Base-by-base conservation (phyloP, 2,888 invertebrate genomes). In the Eurytoma adleriae region DNA sequence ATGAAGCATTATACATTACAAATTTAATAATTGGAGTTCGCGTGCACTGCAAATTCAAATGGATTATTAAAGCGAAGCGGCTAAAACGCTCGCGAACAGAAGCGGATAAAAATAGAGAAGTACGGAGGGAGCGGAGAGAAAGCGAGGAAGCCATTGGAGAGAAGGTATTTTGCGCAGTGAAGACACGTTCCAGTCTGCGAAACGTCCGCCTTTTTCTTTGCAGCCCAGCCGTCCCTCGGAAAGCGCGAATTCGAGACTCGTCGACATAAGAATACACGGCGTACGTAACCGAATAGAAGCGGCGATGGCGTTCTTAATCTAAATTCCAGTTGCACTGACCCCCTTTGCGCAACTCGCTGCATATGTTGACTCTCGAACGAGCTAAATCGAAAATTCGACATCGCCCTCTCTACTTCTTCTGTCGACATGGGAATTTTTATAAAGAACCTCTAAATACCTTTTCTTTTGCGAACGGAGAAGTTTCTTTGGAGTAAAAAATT, bases 301-400 rank as follows among this genome's bases (percentile, higher is more conserved):
- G 69, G 48, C 75, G 73, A 81, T 72, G 69, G 76, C 70, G 78
- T 82, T 81, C 81, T 81, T 81, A 73, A 82, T 82, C 78, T 78
- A 79, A 80, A 79, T 81, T 82, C 79, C 76, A 80, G 67, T 48
- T 80, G 71, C 71, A 79, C 70, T 74, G 73, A 75, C 70, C 72
- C 66, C 59, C 56, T 74, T 78, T 76, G 67, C 70, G 27, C 71
- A 71, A 78, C 72, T 77, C 75, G 76, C 71, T 83, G 82, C 59
- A 80, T 71, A 67, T 72, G 59, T 69, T 57, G 61, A 66, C 77
- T 71, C 30, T 7, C 74, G 64, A 77, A 72, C 50, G 40, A 79
- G 69, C 27, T 56, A 69, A 67, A 78, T 73, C 69, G 70, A 71
- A 71, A 76, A 80, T 54, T 56, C 67, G 48, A 72, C 48, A 50